Evolutionary conservation across 2,113 vertebrate genomes (phyloP).

Genomic region (Edolisoma coerulescens): DNA sequence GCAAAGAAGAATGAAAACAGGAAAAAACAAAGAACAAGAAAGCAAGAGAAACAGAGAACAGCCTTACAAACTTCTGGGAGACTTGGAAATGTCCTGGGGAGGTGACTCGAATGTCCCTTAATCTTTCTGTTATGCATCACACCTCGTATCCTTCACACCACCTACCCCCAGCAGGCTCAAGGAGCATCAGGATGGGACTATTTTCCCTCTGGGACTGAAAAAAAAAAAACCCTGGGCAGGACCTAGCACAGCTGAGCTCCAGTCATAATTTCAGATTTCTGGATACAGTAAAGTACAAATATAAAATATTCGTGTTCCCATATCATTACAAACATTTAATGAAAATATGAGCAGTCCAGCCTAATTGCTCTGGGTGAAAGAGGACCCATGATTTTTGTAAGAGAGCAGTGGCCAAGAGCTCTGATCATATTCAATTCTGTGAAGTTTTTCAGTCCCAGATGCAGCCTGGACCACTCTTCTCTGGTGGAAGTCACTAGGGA

Average conservation of each 20-base stretch:
- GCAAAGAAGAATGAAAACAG: neutral
- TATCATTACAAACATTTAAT: neutral
- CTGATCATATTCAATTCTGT: neutral
- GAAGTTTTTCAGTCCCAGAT: neutral
- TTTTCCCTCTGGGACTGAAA: neutral
- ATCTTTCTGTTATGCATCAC: neutral
- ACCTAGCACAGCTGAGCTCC: neutral
- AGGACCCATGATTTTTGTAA: neutral
- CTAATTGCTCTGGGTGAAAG: neutral
- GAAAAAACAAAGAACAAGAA: neutral
- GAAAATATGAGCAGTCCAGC: neutral
- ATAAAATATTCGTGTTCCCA: neutral
- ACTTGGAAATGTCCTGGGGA: neutral
- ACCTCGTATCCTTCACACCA: neutral
- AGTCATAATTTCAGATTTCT: neutral
- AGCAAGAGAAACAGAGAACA: neutral
- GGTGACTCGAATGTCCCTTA: fast-evolving
- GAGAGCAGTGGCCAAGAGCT: neutral
- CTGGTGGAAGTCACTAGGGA: neutral
- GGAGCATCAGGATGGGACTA: neutral
- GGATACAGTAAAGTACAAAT: neutral
- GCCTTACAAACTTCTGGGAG: neutral
- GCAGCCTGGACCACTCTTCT: neutral
- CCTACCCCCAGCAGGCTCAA: neutral
- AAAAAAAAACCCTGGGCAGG: neutral